Conservation (phyloP, 2,113 vertebrate species). For the Brachionichthys hirsutus region DNA sequence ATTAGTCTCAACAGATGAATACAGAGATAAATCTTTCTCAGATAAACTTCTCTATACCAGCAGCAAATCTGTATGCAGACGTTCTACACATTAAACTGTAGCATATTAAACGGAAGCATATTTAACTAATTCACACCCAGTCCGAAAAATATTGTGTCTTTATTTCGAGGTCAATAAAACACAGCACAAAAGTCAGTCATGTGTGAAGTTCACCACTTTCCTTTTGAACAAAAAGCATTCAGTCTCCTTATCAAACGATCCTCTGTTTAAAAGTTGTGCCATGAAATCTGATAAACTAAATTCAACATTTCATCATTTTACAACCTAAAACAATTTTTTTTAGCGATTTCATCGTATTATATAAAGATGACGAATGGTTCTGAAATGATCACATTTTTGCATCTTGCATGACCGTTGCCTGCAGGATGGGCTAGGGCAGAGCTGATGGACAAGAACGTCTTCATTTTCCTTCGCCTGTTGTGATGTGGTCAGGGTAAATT, state of each 20-base stretch:
- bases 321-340: background rate
- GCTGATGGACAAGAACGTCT: slow-evolving; percentile 43
- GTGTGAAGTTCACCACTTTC: no score
- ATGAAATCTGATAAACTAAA: no score
- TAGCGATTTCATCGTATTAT: background rate
- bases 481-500: slow-evolving; percentile 72
- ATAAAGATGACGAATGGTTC: background rate
- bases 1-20: slow-evolving; percentile 18
- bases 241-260: no score
- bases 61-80: background rate
- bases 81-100: background rate
- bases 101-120: background rate
- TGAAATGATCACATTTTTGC: background rate
- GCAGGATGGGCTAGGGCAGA: slow-evolving; percentile 4
- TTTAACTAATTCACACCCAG: no score
- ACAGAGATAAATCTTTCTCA: slow-evolving; percentile 2
- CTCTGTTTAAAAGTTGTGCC: no score
- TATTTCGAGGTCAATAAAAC: no score
- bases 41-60: slow-evolving; percentile 12
- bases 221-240: no score
- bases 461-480: slow-evolving; percentile 49
- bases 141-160: no score
- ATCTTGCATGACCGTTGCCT: background rate
- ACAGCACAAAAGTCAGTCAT: no score
- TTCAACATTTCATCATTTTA: background rate